Evolutionary conservation across 2,888 invertebrate genomes (phyloP).

Genomic region (Eulithis testata): DNA sequence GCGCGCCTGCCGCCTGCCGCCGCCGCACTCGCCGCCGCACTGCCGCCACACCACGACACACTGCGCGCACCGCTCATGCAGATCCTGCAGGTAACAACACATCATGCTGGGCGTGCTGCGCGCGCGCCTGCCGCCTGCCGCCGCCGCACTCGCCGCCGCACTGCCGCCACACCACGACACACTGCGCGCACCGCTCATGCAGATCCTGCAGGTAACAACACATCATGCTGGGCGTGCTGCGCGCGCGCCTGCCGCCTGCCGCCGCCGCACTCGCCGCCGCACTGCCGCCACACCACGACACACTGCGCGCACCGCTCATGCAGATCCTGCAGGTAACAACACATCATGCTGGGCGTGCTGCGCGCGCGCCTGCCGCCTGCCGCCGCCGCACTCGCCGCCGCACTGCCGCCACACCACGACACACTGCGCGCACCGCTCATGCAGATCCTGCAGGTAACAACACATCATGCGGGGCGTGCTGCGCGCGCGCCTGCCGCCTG

Average conservation of each 20-base stretch:
- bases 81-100: constrained; percentile 59
- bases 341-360: constrained; percentile 63
- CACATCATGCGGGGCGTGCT: constrained; percentile 59
- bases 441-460: constrained; percentile 62
- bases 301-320: constrained; percentile 57
- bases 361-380: constrained; percentile 57
- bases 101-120: constrained; percentile 68
- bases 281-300: constrained; percentile 44
- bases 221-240: constrained; percentile 65
- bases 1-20: constrained; percentile 56
- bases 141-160: constrained; percentile 47
- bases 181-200: constrained; percentile 58
- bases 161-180: constrained; percentile 44
- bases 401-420: constrained; percentile 45
- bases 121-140: constrained; percentile 54
- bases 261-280: constrained; percentile 50
- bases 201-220: constrained; percentile 61
- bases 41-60: constrained; percentile 46
- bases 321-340: constrained; percentile 62
- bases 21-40: constrained; percentile 46
- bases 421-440: constrained; percentile 57
- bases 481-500: constrained; percentile 56
- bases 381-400: constrained; percentile 49
- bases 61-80: constrained; percentile 59
- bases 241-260: constrained; percentile 56